Evolutionary conservation across 1,140 invertebrate species (phyloP).

Genomic region (Habropoda laboriosa): DNA sequence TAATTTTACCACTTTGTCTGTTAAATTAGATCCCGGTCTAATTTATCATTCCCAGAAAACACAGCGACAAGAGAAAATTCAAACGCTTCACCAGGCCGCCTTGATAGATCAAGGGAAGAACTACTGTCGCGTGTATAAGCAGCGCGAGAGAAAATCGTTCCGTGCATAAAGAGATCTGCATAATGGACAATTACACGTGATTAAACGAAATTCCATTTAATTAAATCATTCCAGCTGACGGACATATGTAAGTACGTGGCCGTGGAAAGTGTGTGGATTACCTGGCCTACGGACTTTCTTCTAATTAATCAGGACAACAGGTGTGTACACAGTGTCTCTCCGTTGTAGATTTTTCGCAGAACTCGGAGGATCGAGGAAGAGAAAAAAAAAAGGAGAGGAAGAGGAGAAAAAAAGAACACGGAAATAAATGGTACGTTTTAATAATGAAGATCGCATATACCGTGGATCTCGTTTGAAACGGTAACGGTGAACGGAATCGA

Average conservation of each 20-base stretch:
- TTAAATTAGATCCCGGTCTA: no score
- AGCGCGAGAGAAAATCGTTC: background rate
- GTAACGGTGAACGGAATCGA: conserved; percentile 63
- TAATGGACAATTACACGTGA: background rate
- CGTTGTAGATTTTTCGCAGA: background rate
- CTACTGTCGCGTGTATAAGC: background rate
- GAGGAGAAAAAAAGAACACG: no score
- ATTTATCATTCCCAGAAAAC: no score
- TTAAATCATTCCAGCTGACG: conserved; percentile 33
- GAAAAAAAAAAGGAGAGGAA: no score
- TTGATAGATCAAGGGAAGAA: background rate
- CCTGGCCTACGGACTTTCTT: no score
- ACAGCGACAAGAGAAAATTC: no score
- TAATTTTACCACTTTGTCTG: no score
- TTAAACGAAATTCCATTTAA: conserved; percentile 24
- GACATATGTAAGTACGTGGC: conserved; percentile 11
- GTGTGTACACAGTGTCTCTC: conserved; percentile 22
- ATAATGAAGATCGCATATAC: conserved; percentile 52
- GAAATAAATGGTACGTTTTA: conserved; percentile 45
- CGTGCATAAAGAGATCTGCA: background rate
- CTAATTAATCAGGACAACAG: conserved; percentile 27
- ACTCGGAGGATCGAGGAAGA: background rate
- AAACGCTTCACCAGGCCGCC: background rate
- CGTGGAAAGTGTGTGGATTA: conserved; percentile 39
- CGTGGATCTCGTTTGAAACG: conserved; percentile 36